Evolutionary conservation across 2,797 vertebrate species (phyloP), one percentile per base, ranked within the genome.

Genomic region (Leptoclinus maculatus): DNA sequence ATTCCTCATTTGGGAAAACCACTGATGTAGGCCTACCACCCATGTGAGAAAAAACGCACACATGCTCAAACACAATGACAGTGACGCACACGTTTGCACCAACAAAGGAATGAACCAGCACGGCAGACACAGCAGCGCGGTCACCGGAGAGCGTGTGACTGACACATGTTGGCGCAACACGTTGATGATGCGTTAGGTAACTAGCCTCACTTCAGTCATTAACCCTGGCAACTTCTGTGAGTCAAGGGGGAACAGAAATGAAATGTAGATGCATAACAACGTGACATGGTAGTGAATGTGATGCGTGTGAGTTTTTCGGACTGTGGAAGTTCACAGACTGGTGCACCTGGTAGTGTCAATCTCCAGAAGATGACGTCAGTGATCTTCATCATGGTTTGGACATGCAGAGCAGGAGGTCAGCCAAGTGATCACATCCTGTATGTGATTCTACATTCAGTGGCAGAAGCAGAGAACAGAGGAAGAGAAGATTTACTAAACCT

Each of bases 281-380:
- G 29, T n/a, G 29, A 27, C 14, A 39, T 49, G 47, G 45, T 32
- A 17, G 72, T 79, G 68, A 64, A 78, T 76, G 73, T 71, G 66
- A 71, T 57, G 58, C 7, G 2, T 53, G 66, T 71, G 56, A 51
- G 64, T 49, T 78, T 78, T 16, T 68, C 21, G 5, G 19, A 49
- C 49, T 39, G 23, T 23, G 49, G n/a, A 13, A 4, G 49, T 53
- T 12, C 49, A 23, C 49, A 53, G n/a, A 53, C 23, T 21, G 51
- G 11, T 47, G 62, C 85, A 89, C 73, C 85, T 91, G 86, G 57
- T 83, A 2, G 65, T 69, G 78, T 88, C 91, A 43, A 16, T 89
- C 78, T 85, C 38, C 9, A 7, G 53, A 5, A 21, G 53, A 72
- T 82, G 67, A 86, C 47, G 66, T 82, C 79, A 81, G 7, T 36